Evolutionary conservation across 1,140 invertebrate genomes (phyloP), one percentile per base, ranked within the genome.

Genomic region (Scaptomyza hsui): DNA sequence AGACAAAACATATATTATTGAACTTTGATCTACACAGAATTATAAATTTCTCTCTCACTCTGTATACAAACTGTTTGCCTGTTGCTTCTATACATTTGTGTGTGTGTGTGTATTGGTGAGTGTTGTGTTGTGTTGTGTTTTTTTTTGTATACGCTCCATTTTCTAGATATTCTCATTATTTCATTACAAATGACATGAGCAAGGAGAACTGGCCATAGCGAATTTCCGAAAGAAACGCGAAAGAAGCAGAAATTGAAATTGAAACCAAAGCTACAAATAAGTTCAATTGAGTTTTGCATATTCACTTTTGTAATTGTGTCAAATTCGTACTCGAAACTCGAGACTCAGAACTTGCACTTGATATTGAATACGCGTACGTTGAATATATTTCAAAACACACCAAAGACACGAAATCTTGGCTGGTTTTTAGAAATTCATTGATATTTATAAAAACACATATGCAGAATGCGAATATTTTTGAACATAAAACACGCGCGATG

Each of bases 1-100:
- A 52, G 49, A 52, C 47, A 42, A 29, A 32, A 47, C 61, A 68
- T 56, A n/a, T n/a, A n/a, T 19, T 59, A 44, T 56, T 73, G 79
- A 71, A 83, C 81, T 76, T 79, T 76, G 80, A 83, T 83, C 81
- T 60, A 39, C 39, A 41, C 67, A 64, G 62, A 83, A 77, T 67
- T 52, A 73, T 75, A 60, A 57, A 74, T 78, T 57, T 52, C 41
- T 52, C 55, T 52, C 55, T 16, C 41, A 49, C 35, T 63, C 18
- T 32, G 16, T 37, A 41, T 45, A 19, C 19, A 19, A 39, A 19
- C 60, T 15, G 15, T 6, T 12, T 19, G 60, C 45, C 60, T 52
- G 49, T 63, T 53, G 60, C 48, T 61, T 61, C 7, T 16, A 44
- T 18, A 18, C 47, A 16, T 21, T 6, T 18, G 16, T 3, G 41